A percentile compares a stretch with the other conserved stretches of the same genome.
Conservation (phyloP, 2,797 vertebrate genomes). For the Tapera naevia region DNA sequence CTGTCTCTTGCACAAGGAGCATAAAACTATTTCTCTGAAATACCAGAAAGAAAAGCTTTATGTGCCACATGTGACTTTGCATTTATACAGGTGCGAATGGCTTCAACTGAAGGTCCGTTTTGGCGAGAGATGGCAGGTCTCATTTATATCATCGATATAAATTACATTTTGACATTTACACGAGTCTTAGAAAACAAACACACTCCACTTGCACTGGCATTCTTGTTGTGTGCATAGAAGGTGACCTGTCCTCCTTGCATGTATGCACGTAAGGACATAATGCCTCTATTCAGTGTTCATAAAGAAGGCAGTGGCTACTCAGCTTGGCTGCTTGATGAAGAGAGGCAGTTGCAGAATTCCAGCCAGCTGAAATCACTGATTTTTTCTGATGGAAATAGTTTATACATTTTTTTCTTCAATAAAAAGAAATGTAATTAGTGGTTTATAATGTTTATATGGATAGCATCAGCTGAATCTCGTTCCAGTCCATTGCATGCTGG, state of each 20-base stretch:
- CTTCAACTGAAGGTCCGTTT: constrained; percentile 65
- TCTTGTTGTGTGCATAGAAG: constrained; percentile 55
- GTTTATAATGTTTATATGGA: neutral
- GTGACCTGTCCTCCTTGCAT: constrained; percentile 36
- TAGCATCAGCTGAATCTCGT: neutral
- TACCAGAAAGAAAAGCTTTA: constrained; percentile 63
- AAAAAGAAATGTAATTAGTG: constrained; percentile 4
- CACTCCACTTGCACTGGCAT: constrained; percentile 23
- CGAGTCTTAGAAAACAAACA: constrained; percentile 72
- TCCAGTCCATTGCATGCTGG: neutral
- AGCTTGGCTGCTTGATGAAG: constrained; percentile 2
- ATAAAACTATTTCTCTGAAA: constrained; percentile 59
- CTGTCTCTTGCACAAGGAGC: constrained; percentile 47
- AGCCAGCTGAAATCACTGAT: constrained; percentile 40
- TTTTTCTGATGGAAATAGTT: constrained; percentile 15
- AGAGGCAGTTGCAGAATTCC: constrained; percentile 46
- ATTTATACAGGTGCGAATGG: constrained; percentile 77
- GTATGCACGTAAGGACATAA: constrained; percentile 35
- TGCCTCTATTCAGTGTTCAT: constrained; percentile 62
- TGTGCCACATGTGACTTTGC: constrained; percentile 60
- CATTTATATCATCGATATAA: constrained; percentile 68
- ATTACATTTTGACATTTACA: constrained; percentile 69
- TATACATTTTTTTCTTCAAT: neutral
- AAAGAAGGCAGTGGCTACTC: constrained; percentile 14
- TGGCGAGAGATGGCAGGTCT: constrained; percentile 63